Base-by-base conservation (phyloP, 2,888 invertebrate genomes). In the Dynastes grantii region DNA sequence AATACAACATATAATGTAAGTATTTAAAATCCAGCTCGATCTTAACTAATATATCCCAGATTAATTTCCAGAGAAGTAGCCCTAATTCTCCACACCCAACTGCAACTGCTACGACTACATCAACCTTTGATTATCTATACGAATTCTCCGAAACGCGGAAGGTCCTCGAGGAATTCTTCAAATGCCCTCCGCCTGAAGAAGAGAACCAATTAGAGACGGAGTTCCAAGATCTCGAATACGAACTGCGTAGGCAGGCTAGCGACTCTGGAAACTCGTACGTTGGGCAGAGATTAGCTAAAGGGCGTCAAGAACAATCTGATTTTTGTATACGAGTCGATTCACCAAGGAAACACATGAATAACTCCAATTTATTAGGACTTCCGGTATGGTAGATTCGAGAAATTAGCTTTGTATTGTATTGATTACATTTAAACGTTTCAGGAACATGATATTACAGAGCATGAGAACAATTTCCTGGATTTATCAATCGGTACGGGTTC, bases 101-200 rank as follows among this genome's bases (percentile, higher is more conserved):
- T 4, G 81, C 82, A 37, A 85, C 86, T 65, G 85, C 85, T 29
- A 90, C 91, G 79, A 86, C 85, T 27, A 90, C 91, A 79, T 91
- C 94, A 76, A 95, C 96, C 51, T 96, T 96, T 87, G 96, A 97
- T 90, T 96, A 96, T 89, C 89, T 96, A 81, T 97, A 97, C 88
- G 97, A 97, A 89, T 97, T 97, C 89, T 97, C 97, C 0, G 97
- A 97, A 89, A 97, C 97, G 32, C 91, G 96, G 82, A 97, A 97
- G 90, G 97, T 97, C 67, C 90, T 97, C 63, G 97, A 97, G 87
- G 97, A 97, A 89, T 97, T 97, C 90, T 97, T 97, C 90, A 94
- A 95, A 88, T 95, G 95, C 87, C 94, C 94, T 70, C 93, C 93
- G 77, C 90, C 91, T 32, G 91, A 92, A 82, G 91, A 92, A 85